Evolutionary conservation across 2,113 vertebrate genomes (phyloP), one percentile per base, ranked within the genome.

Genomic region (Bothrops jararaca): DNA sequence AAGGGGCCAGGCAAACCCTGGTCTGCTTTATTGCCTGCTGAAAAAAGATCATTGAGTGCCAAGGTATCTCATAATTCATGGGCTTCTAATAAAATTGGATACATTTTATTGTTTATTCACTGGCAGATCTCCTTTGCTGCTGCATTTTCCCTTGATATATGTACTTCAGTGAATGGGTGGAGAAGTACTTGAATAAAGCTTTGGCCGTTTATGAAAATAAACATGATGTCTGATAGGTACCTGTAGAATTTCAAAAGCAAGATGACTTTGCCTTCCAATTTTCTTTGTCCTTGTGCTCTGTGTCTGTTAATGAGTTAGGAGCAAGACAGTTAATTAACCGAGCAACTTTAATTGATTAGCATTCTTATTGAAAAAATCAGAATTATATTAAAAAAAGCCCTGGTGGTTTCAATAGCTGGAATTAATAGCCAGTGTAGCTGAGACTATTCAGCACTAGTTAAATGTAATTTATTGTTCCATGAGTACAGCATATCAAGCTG

Each of bases 271-370:
- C 34, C 10, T 89, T 80, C 57, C 60, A 80, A 58, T 60, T 56
- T 23, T 39, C 91, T 89, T 80, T 89, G 34, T 39, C 60, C 6
- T 54, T 89, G 86, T 80, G 45, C 60, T 24, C 12, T 80, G 24
- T 80, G 13, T 92, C 86, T 89, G 50, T 54, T 92, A 92, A 89
- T 89, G 86, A 80, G 91, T 89, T 89, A 89, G 74, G 69, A 92
- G 34, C 91, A 69, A 56, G 86, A 57, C 60, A 89, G n/a, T 53
- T 88, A 92, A 92, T 92, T 92, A 92, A 92, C 50, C 80, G 86
- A 92, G 88, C 52, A 92, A 54, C 50, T 80, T 89, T 42, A 42
- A 74, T 80, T 89, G 86, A 92, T 80, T 80, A 89, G 9, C 87
- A 80, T 39, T 22, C 50, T 89, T 74, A 92, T 56, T 92, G 34